A percentile compares a stretch with the other conserved stretches of the same genome.
phyloP scores from a whole-genome alignment of 2,797 vertebrate species.

The Brotula barbata region DNA sequence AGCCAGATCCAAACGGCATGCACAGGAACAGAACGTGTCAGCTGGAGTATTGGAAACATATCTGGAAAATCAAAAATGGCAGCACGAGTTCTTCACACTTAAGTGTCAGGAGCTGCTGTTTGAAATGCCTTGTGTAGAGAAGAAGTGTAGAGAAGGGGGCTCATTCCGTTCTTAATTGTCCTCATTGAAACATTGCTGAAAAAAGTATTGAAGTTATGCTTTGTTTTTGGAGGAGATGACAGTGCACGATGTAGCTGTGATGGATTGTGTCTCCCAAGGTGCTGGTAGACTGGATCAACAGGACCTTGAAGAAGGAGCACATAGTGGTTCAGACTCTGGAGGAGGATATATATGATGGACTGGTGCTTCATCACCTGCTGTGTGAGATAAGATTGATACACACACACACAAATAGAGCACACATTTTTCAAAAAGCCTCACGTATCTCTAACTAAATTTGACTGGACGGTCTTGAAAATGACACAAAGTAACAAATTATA shows the following conservation, averaged over 20 bases:
- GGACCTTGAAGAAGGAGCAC: conserved; percentile 84
- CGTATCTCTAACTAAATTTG: too few relatives aligned
- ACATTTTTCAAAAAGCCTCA: too few relatives aligned
- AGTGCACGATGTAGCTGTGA: conserved; percentile 45
- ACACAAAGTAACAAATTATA: conserved; percentile 8
- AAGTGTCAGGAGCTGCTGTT: background rate
- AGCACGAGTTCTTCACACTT: conserved; percentile 18
- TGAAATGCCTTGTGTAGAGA: background rate
- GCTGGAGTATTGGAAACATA: conserved; percentile 29
- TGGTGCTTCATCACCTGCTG: conserved; percentile 94
- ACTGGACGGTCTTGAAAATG: background rate
- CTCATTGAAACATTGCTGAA: too few relatives aligned
- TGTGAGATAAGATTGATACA: conserved; percentile 75
- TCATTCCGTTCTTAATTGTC: conserved; percentile 24
- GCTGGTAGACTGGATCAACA: conserved; percentile 89
- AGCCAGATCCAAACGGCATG: conserved; percentile 35
- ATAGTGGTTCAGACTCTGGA: conserved; percentile 90
- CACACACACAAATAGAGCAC: conserved; percentile 5
- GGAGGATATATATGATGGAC: conserved; percentile 92
- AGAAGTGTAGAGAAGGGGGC: background rate
- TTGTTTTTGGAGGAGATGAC: too few relatives aligned
- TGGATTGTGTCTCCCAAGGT: conserved; percentile 74
- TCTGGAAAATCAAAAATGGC: conserved; percentile 33
- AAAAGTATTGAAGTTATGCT: too few relatives aligned
- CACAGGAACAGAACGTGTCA: conserved; percentile 20